phyloP scores from a whole-genome alignment of 2,113 vertebrate genomes.

The Mystacornis crossleyi region DNA sequence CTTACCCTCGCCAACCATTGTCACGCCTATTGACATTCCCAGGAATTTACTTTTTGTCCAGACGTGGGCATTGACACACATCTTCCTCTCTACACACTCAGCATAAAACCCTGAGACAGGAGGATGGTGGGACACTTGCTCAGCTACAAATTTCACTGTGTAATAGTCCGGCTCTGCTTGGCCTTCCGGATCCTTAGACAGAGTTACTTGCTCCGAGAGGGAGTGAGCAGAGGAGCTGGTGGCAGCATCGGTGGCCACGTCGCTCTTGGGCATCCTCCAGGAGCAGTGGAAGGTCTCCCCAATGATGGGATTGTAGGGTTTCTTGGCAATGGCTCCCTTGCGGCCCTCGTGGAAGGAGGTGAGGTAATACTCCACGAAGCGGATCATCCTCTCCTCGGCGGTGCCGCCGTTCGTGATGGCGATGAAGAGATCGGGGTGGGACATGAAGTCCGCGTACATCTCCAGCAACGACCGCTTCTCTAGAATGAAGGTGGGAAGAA shows the following conservation, averaged over 20 bases:
- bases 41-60: conserved; percentile 99
- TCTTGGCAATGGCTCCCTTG: conserved; percentile 97
- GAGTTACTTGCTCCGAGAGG: conserved; percentile 41
- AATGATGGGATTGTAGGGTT: conserved; percentile 98
- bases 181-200: conserved; percentile 37
- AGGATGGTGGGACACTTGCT: conserved; percentile 98
- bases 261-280: conserved; percentile 83
- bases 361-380: conserved; percentile 98
- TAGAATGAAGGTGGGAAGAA: conserved; percentile 96
- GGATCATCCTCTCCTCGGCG: conserved; percentile 93
- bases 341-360: conserved; percentile 98
- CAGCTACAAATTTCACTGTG: conserved; percentile 90
- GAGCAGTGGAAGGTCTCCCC: conserved; percentile 98
- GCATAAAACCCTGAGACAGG: conserved; percentile 98
- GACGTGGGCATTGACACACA: conserved; percentile 94
- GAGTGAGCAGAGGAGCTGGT: conserved; percentile 25
- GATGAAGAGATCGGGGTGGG: conserved; percentile 93
- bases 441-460: conserved; percentile 99
- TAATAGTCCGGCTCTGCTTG: conserved; percentile 75
- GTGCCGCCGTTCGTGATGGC: conserved; percentile 84
- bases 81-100: conserved; percentile 90
- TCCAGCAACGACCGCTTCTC: conserved; percentile 97
- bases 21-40: conserved; percentile 98
- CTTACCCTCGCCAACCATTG: conserved; percentile 96
- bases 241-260: neutral